Conservation (phyloP, 2,797 vertebrate genomes). For the Hoplostethus atlanticus region DNA sequence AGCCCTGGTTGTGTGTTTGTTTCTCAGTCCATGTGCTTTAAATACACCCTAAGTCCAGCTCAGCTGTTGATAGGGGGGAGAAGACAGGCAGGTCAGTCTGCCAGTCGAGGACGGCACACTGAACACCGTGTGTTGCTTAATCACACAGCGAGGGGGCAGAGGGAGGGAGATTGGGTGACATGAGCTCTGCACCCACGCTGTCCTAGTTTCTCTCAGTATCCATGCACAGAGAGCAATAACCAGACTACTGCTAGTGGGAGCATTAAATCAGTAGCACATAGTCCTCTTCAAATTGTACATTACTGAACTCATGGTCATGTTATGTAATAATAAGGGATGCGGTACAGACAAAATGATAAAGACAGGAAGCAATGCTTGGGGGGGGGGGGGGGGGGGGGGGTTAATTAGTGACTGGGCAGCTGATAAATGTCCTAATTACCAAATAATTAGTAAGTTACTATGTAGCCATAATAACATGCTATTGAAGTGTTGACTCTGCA, state of each 20-base stretch:
- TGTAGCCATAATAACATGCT: neutral
- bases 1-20: slow-evolving; percentile 5
- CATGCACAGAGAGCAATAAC: slow-evolving; percentile 44
- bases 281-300: slow-evolving; percentile 8
- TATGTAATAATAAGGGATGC: neutral
- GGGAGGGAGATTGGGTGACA: slow-evolving; percentile 62
- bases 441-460: neutral
- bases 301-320: slow-evolving; percentile 9
- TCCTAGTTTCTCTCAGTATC: slow-evolving; percentile 73
- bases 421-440: neutral
- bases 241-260: slow-evolving; percentile 42
- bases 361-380: too few species aligned
- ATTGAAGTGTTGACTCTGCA: too few species aligned
- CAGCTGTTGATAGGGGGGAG: slow-evolving; percentile 46
- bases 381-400: too few species aligned
- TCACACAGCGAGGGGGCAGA: slow-evolving; percentile 35
- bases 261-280: slow-evolving; percentile 24
- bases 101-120: slow-evolving; percentile 52
- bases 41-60: slow-evolving; percentile 40
- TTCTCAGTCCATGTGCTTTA: slow-evolving; percentile 42
- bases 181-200: slow-evolving; percentile 71
- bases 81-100: slow-evolving; percentile 54
- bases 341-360: neutral
- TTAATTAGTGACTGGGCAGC: too few species aligned
- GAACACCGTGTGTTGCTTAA: slow-evolving; percentile 60